These are phyloP conservation scores for Synaphobranchus kaupii DNA, from an alignment of 2,797 vertebrate species.

Conservation along the genomic window DNA sequence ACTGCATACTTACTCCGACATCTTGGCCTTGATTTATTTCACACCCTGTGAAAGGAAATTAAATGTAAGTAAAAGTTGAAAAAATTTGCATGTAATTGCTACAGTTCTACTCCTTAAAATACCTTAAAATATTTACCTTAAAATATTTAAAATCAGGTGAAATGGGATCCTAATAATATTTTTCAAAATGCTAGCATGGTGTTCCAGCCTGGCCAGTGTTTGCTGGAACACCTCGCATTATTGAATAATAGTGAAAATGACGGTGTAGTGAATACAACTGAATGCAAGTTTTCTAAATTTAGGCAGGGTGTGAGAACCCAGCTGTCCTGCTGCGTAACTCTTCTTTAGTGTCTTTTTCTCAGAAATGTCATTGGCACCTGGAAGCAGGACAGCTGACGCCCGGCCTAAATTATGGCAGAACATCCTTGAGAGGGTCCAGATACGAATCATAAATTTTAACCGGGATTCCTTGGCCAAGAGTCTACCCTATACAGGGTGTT, in stretches of 20 bases:
- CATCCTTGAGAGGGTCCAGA: conserved; percentile 1
- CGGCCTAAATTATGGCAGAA: not conserved
- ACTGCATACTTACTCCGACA: conserved; percentile 47
- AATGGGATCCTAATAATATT: conserved; percentile 27
- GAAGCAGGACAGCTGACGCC: conserved; percentile 11
- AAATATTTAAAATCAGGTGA: conserved; percentile 30
- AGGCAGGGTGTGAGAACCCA: conserved; percentile 1
- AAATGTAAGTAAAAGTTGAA: not conserved
- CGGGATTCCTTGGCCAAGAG: not conserved
- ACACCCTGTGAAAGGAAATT: conserved; percentile 24
- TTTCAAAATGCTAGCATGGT: conserved; percentile 31
- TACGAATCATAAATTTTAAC: not conserved
- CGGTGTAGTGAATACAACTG: too few relatives aligned
- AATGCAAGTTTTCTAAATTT: conserved; percentile 18
- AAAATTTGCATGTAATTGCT: not conserved
- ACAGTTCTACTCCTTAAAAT: too few relatives aligned
- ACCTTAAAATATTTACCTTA: conserved; percentile 26
- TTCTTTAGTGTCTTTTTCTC: not conserved
- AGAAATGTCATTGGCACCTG: conserved; percentile 12
- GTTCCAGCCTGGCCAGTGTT: not conserved
- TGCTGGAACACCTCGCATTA: not conserved
- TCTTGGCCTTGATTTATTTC: conserved; percentile 36
- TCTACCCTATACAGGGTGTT: not conserved
- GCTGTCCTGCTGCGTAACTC: conserved; percentile 21
- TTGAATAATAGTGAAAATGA: not conserved